Evolutionary conservation across 2,888 invertebrate genomes (phyloP), one percentile per base, ranked within the genome.

Genomic region (Eilema griseolum): DNA sequence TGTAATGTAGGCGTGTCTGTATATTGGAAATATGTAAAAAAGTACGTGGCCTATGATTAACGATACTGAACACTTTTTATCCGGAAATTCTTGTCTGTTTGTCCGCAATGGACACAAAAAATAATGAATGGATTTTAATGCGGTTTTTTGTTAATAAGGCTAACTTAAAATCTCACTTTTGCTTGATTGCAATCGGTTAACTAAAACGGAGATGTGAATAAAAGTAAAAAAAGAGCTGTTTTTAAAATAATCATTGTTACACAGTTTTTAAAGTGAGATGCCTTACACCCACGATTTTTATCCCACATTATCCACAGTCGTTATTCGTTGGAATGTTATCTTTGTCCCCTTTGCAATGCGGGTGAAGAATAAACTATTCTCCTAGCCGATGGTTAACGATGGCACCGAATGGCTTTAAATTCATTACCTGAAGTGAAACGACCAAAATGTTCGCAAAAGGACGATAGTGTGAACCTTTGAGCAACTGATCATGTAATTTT

Each of bases 311-410:
- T 20, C 2, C 23, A 24, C 24, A 3, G 26, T 62, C 24, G 26
- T 41, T 62, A 37, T 33, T 60, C 31, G 33, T 16, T 26, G 1
- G 20, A 26, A 62, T 41, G 41, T 8, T 62, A 62, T 62, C 41
- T 62, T 62, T 26, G 62, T 14, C 41, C 41, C 5, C 41, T 26
- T 24, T 20, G 41, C 62, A 62, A 41, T 62, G 62, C 41, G 62
- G 62, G 62, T 5, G 10, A 41, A 41, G 62, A 52, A 52, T 52
- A 52, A 52, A n/a, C 52, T 52, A 52, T 52, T 52, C 52, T n/a
- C n/a, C 52, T 20, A n/a, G 10, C 52, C 52, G n/a, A 52, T 52
- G 52, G 61, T 12, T 16, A 62, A 16, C 37, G 16, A 16, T 24
- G 24, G 14, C 24, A 24, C 61, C 33, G 12, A 10, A 61, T 37